Evolutionary conservation across 2,888 invertebrate species (phyloP).

Genomic region (Bellardia bayeri): DNA sequence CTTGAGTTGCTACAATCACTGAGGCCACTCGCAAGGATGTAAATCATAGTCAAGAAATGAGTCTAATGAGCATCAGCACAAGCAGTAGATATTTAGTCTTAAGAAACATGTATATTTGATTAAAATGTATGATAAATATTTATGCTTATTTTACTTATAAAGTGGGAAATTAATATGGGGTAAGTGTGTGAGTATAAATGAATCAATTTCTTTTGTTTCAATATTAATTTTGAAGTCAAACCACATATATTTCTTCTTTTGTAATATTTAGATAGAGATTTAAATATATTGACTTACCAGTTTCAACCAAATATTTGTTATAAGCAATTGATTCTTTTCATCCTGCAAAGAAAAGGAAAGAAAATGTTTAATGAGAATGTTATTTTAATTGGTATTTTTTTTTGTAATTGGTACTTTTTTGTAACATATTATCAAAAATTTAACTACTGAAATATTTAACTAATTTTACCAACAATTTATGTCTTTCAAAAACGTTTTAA

Average conservation of each 20-base stretch:
- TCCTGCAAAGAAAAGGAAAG: constrained; percentile 88
- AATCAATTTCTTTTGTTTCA: constrained; percentile 20
- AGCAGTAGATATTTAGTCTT: background rate
- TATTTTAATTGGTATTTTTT: too few species aligned
- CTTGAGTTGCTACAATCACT: constrained; percentile 7
- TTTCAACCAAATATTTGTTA: constrained; percentile 98
- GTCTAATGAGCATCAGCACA: background rate
- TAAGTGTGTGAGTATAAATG: background rate
- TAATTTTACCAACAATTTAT: background rate
- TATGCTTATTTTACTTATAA: background rate
- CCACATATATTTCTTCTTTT: background rate
- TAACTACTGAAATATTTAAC: background rate
- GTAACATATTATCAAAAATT: background rate
- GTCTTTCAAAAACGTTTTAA: background rate
- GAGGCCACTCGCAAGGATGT: background rate
- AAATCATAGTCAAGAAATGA: background rate
- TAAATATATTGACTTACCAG: constrained; percentile 89
- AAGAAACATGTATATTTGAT: constrained; percentile 17
- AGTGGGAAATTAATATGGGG: background rate
- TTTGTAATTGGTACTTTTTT: too few species aligned
- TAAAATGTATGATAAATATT: constrained; percentile 30
- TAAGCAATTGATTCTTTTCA: constrained; percentile 98
- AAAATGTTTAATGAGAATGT: constrained; percentile 23
- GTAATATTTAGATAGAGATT: background rate
- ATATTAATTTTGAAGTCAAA: constrained; percentile 15